Evolutionary conservation across 2,888 invertebrate species (phyloP).

Genomic region (Phorcus lineatus): DNA sequence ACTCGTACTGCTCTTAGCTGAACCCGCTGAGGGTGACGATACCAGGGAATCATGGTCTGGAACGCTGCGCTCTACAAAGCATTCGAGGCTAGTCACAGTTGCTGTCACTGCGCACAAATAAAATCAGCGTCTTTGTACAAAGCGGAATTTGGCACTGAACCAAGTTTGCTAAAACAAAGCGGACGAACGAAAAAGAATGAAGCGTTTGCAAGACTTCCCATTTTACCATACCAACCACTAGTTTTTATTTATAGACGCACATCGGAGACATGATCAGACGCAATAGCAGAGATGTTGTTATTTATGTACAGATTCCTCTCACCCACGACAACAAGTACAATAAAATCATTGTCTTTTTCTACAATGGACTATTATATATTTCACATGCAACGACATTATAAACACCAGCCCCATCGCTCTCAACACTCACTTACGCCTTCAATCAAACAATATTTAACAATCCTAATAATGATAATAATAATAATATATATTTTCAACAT

Average conservation of each 20-base stretch:
- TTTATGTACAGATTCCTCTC: constrained; percentile 15
- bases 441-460: constrained; percentile 22
- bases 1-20: no score
- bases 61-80: not conserved
- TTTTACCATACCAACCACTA: not conserved
- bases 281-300: not conserved
- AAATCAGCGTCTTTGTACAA: constrained; percentile 12
- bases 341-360: constrained; percentile 23
- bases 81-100: not conserved
- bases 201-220: constrained; percentile 4
- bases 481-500: constrained; percentile 24
- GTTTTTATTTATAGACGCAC: not conserved
- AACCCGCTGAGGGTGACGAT: no score
- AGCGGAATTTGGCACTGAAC: constrained; percentile 21
- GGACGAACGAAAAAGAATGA: not conserved
- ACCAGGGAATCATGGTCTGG: not conserved
- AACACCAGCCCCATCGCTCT: not conserved
- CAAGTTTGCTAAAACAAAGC: constrained; percentile 22
- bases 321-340: constrained; percentile 18
- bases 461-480: constrained; percentile 20
- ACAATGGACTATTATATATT: constrained; percentile 21
- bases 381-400: constrained; percentile 23
- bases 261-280: constrained; percentile 10
- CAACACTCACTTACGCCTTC: not conserved
- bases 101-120: not conserved